These are phyloP conservation scores for Neolamprologus variostigma DNA, from an alignment of 2,113 vertebrate genomes.

Conservation along the genomic window DNA sequence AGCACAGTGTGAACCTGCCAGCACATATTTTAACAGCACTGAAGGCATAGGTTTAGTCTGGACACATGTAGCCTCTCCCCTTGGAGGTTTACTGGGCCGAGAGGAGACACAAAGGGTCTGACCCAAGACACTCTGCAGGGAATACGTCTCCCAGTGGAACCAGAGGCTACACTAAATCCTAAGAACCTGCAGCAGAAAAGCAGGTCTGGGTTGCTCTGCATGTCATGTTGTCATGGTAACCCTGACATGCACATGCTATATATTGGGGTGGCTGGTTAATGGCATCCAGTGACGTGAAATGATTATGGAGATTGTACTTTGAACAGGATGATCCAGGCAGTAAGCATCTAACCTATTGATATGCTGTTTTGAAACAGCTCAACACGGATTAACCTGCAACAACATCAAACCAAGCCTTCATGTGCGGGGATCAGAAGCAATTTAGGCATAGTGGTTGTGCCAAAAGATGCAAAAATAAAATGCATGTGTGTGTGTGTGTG, in stretches of 20 bases:
- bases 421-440: not conserved
- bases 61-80: not conserved
- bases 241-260: not conserved
- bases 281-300: not conserved
- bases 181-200: not conserved
- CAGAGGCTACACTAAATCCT: not conserved
- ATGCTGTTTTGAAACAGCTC: not conserved
- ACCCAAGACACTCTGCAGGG: not conserved
- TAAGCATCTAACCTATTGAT: not conserved
- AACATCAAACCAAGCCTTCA: not conserved
- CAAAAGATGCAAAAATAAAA: not conserved
- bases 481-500: not conserved
- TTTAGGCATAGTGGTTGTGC: not conserved
- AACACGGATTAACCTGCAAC: not conserved
- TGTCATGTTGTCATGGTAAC: slow-evolving; percentile 11
- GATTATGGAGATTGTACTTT: not conserved
- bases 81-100: not conserved
- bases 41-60: not conserved
- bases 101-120: not conserved
- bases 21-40: not conserved
- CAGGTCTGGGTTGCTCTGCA: not conserved
- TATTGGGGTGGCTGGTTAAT: slow-evolving; percentile 3
- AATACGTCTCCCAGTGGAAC: not conserved
- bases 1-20: not conserved
- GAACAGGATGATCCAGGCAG: not conserved